These are phyloP conservation scores for Enteromius mattozi DNA, from an alignment of 2,797 vertebrate species.

Conservation along the genomic window DNA sequence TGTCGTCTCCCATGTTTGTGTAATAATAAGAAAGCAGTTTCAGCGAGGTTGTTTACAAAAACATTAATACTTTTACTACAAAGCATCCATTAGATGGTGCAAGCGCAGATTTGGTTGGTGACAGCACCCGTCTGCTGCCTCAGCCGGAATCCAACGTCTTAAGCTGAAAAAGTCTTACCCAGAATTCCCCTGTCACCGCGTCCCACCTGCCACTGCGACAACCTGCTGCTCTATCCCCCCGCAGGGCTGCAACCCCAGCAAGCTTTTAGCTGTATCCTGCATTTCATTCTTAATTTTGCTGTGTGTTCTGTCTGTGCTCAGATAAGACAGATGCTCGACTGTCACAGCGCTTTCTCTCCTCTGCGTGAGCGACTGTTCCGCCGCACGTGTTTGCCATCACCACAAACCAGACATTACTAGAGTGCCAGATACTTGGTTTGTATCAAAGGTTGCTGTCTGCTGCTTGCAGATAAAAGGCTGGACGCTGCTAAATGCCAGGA, in stretches of 20 bases:
- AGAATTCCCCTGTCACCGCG: conserved; percentile 10
- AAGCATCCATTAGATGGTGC: conserved; percentile 37
- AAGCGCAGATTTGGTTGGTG: conserved; percentile 38
- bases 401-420: conserved; percentile 33
- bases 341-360: conserved; percentile 24
- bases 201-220: conserved; percentile 9
- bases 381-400: conserved; percentile 21
- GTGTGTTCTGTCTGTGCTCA: conserved; percentile 33
- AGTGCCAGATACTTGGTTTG: neutral
- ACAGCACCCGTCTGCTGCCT: conserved; percentile 36
- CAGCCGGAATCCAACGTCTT: conserved; percentile 26
- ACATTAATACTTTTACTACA: conserved; percentile 3
- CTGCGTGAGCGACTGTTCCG: conserved; percentile 11
- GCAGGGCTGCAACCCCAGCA: conserved; percentile 19
- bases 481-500: conserved; percentile 38
- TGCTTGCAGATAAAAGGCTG: conserved; percentile 28
- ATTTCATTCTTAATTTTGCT: conserved; percentile 30
- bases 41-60: neutral
- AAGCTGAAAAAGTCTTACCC: conserved; percentile 19
- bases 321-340: conserved; percentile 47
- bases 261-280: conserved; percentile 21
- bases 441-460: conserved; percentile 41
- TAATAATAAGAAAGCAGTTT: neutral
- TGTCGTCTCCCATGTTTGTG: neutral
- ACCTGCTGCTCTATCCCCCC: conserved; percentile 27